phyloP scores from a whole-genome alignment of 2,113 vertebrate species.

The Phocoena sinus region DNA sequence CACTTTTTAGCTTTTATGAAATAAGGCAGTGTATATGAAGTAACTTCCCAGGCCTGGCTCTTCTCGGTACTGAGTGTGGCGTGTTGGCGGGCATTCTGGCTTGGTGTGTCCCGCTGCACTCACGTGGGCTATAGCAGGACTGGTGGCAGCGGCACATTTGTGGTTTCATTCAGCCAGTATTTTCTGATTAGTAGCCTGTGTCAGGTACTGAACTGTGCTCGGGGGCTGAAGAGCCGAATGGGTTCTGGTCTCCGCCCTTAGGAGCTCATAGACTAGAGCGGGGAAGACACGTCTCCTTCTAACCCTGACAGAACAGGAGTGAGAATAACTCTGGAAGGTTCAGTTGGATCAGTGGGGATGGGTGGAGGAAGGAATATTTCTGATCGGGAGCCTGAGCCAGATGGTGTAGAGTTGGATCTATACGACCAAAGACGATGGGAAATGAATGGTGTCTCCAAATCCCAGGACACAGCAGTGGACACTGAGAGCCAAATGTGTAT shows the following conservation, averaged over 20 bases:
- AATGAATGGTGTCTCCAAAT: not conserved
- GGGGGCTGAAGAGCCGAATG: accelerated
- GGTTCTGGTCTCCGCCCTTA: not conserved
- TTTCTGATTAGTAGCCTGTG: not conserved
- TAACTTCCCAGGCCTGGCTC: not conserved
- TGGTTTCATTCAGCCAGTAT: not conserved
- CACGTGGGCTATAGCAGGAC: accelerated
- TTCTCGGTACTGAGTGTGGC: not conserved
- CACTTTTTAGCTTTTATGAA: not conserved
- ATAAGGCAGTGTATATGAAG: not conserved
- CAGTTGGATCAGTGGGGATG: not conserved
- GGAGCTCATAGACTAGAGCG: not conserved
- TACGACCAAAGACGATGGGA: not conserved
- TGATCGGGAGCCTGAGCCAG: not conserved
- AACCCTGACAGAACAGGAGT: accelerated
- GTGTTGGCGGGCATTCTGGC: not conserved
- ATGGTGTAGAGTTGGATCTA: not conserved
- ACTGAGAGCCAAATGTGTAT: accelerated
- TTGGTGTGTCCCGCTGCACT: too few species aligned
- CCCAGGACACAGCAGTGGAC: not conserved
- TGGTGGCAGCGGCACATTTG: not conserved
- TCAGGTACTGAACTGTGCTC: not conserved
- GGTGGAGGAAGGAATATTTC: not conserved
- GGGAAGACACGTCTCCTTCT: not conserved
- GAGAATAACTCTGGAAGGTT: not conserved